Base-by-base conservation (phyloP, 2,888 invertebrate species). In the Noctua janthe region DNA sequence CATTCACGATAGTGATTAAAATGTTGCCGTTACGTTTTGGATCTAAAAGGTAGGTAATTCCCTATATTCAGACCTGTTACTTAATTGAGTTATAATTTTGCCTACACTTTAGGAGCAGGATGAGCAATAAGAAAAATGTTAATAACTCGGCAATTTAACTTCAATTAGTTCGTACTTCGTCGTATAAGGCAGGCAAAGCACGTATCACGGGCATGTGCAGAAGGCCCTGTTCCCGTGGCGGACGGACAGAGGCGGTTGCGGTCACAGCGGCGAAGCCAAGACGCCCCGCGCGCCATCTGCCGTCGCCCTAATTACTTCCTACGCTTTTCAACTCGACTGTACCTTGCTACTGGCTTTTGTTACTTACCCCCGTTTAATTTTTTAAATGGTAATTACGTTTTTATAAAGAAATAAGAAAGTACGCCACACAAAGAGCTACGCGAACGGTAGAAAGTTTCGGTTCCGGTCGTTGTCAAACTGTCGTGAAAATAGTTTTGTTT, bases 321-420 rank as follows among this genome's bases (percentile, higher is more conserved):
- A 93, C 92, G 94, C 95, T 94, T 94, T 95, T 92, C 93, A 95
- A 93, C 92, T 91, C 91, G 89, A 90, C 91, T 88, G 85, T 90
- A 91, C 90, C 88, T 74, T 39, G 88, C 92, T 90, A 92, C 91
- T 81, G 90, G 89, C 94, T 90, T 94, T 95, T 95, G 95, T 96
- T 92, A 88, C 88, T 87, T 88, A 90, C 90, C 90, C 90, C 91
- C 92, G 90, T 94, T 95, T 94, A 93, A 93, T 92, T 94, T 94
- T 94, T 94, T 93, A 94, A 95, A 95, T 91, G 90, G 88, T 92
- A 95, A 96, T 96, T 96, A 96, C 91, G 86, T 91, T 91, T 91
- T 88, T 90, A 91, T 92, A 92, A 89, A 94, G 92, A 94, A 95
- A 95, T 94, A 94, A 93, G 96, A 96, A 96, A 96, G 96, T 95